Evolutionary conservation across 2,888 invertebrate genomes (phyloP), one percentile per base, ranked within the genome.

Genomic region (Pseudococcus longispinus): DNA sequence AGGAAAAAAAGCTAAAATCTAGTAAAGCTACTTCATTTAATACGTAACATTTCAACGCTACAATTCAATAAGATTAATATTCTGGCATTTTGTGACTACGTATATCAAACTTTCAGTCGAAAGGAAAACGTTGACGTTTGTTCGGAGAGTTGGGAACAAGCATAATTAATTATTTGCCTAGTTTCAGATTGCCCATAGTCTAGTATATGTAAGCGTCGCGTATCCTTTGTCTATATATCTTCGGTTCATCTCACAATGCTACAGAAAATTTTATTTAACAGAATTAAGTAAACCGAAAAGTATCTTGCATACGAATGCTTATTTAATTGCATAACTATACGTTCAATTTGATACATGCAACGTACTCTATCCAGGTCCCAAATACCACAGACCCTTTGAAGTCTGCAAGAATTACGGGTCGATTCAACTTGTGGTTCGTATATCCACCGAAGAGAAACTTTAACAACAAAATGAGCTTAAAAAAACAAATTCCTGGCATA

Each of bases 61-160:
- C 77, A 37, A 80, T 80, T 29, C 77, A 42, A 80, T 80, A 80
- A 80, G 77, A 80, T 80, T 80, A 80, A 80, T 80, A 80, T 80
- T 80, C 77, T 80, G 42, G 29, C 77, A 42, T 80, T 80, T 80
- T 80, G 77, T 20, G 77, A 80, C 77, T 80, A 42, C 77, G 42
- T 80, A 20, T 80, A 80, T 80, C 77, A 80, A 80, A 80, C 77
- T 80, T 80, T 80, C 18, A 80, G 77, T 37, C 77, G 37, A 42
- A 80, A 42, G 77, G 42, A 80, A 80, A 42, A 23, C 42, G 77
- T 80, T 42, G 77, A 80, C 77, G 77, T 80, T 80, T 20, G 77
- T 80, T 42, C 20, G 23, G 20, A 37, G 77, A 80, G 77, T 42
- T 80, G 77, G 42, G 5, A 80, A 80, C 77, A 37, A 42, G 77